Conservation (phyloP, 2,888 invertebrate species). For the Nysson spinosus region DNA sequence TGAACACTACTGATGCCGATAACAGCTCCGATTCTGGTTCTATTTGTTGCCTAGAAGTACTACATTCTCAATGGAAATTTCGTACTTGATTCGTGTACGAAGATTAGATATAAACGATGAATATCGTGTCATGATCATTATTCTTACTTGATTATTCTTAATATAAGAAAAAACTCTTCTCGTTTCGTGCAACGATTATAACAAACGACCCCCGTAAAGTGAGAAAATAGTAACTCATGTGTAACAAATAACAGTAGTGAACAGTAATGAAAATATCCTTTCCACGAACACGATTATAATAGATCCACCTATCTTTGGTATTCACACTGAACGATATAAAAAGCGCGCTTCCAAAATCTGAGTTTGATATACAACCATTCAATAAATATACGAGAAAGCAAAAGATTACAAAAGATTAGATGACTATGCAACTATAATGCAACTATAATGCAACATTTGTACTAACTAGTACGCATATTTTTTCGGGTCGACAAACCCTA, state of each 20-base stretch:
- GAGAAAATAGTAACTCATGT: constrained; percentile 22
- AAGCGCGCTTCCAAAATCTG: constrained; percentile 3
- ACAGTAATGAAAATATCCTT: constrained; percentile 3
- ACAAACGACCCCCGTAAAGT: constrained; percentile 1
- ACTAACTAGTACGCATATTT: constrained; percentile 5
- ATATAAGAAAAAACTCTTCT: background rate
- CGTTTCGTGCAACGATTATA: background rate
- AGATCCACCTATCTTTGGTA: constrained; percentile 39
- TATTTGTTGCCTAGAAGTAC: constrained; percentile 28
- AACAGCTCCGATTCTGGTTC: background rate
- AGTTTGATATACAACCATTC: constrained; percentile 11
- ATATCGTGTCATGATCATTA: background rate
- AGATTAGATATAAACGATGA: background rate
- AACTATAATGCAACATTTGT: constrained; percentile 16
- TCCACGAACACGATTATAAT: constrained; percentile 2
- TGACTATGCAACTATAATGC: too few relatives aligned
- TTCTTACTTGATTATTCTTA: background rate
- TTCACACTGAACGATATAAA: constrained; percentile 22
- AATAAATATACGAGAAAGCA: background rate
- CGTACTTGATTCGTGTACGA: background rate
- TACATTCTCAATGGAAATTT: constrained; percentile 1
- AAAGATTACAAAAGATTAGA: background rate
- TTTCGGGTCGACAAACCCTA: constrained; percentile 11
- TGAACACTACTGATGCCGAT: background rate
- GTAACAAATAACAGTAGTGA: constrained; percentile 22